These are phyloP conservation scores for Xenopus petersii DNA, from an alignment of 2,797 vertebrate genomes.

Conservation along the genomic window DNA sequence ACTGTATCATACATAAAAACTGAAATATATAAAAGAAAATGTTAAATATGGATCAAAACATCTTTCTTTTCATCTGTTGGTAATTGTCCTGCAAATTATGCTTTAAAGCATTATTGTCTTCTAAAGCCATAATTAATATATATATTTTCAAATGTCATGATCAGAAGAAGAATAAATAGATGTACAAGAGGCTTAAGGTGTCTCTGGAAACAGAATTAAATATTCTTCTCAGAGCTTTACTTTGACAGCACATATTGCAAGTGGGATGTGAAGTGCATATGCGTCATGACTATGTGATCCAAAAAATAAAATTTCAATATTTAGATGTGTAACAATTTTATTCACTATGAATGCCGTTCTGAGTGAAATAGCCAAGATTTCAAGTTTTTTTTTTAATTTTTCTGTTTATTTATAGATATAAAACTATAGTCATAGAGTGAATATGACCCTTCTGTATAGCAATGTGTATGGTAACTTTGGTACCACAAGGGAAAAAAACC, in stretches of 20 bases:
- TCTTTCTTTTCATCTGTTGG: slow-evolving; percentile 17
- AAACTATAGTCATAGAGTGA: too few relatives aligned
- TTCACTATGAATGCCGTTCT: slow-evolving; percentile 31
- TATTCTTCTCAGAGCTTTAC: slow-evolving; percentile 22
- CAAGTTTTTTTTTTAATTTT: neutral
- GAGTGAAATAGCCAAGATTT: slow-evolving; percentile 31
- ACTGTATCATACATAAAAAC: neutral
- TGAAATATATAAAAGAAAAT: neutral
- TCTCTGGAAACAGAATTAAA: slow-evolving; percentile 29
- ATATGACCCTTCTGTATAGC: too few relatives aligned
- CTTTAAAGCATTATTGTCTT: slow-evolving; percentile 15
- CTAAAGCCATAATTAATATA: slow-evolving; percentile 15
- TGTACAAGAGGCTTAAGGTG: slow-evolving; percentile 24
- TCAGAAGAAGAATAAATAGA: slow-evolving; percentile 4
- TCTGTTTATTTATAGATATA: too few relatives aligned
- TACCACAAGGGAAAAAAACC: too few relatives aligned
- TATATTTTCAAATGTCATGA: slow-evolving; percentile 21
- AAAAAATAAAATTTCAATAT: slow-evolving; percentile 41
- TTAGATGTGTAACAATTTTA: slow-evolving; percentile 40
- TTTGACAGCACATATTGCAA: slow-evolving; percentile 47
- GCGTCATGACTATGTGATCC: slow-evolving; percentile 44
- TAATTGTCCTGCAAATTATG: slow-evolving; percentile 16
- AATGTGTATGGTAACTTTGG: too few relatives aligned
- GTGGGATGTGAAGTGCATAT: slow-evolving; percentile 45
- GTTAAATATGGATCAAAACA: slow-evolving; percentile 2